Evolutionary conservation across 2,888 invertebrate species (phyloP).

Genomic region (Machimus rusticus): DNA sequence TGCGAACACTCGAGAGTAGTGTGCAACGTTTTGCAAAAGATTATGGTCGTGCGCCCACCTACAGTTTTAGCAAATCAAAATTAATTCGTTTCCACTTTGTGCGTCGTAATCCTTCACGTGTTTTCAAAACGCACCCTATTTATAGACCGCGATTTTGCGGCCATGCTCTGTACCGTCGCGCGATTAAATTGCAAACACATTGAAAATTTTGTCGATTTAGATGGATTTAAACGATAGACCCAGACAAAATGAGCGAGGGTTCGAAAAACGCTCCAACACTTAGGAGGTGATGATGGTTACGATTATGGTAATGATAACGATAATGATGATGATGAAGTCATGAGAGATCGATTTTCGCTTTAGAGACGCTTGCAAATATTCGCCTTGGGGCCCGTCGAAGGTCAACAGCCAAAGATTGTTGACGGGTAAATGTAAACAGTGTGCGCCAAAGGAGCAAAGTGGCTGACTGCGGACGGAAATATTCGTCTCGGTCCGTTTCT

Average conservation of each 20-base stretch:
- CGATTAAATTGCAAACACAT: not conserved
- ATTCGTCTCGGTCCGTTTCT: not conserved
- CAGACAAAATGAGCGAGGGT: not conserved
- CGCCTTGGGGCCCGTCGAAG: not conserved
- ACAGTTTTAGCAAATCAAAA: not conserved
- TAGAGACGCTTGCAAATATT: not conserved
- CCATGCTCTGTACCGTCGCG: not conserved
- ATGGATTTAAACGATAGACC: not conserved
- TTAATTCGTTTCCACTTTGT: not conserved
- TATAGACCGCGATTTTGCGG: not conserved
- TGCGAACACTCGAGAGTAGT: not conserved
- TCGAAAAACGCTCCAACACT: not conserved
- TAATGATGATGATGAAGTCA: not conserved
- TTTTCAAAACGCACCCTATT: not conserved
- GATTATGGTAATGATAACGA: not conserved
- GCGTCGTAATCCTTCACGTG: not conserved
- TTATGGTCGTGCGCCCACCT: not conserved
- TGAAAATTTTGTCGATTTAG: not conserved
- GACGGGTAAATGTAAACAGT: not conserved
- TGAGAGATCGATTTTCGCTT: not conserved
- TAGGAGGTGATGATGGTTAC: not conserved
- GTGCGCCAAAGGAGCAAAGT: not conserved
- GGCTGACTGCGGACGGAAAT: not conserved
- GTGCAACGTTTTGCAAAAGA: not conserved
- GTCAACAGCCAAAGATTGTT: not conserved